Evolutionary conservation across 2,113 vertebrate genomes (phyloP).

Genomic region (Galbula dea): DNA sequence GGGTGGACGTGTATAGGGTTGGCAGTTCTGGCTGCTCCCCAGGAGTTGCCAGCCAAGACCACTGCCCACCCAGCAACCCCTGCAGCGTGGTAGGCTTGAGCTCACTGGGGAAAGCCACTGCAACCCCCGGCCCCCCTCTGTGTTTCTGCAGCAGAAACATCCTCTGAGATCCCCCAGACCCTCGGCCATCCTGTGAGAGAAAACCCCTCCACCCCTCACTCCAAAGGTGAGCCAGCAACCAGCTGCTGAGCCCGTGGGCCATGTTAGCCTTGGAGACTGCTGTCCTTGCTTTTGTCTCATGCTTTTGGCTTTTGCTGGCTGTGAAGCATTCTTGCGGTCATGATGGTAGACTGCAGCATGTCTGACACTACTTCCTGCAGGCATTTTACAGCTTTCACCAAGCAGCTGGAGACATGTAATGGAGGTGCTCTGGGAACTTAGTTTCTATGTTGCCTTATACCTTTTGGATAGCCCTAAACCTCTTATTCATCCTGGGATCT

Average conservation of each 20-base stretch:
- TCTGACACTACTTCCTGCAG: background rate
- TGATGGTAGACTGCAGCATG: background rate
- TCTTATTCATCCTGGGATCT: background rate
- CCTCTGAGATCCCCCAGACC: background rate
- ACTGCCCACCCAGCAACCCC: background rate
- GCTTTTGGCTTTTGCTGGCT: background rate
- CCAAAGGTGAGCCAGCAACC: background rate
- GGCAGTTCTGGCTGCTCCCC: background rate
- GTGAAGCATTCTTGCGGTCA: background rate
- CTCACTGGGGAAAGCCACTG: background rate
- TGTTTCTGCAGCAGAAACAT: background rate
- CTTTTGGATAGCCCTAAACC: background rate
- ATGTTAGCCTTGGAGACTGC: background rate
- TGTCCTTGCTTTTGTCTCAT: background rate
- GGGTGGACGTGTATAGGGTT: rapidly evolving
- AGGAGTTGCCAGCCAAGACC: background rate
- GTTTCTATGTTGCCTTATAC: background rate
- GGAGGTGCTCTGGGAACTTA: background rate
- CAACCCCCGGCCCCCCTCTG: background rate
- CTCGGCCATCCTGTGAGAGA: background rate
- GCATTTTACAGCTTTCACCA: background rate
- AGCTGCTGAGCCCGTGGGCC: background rate
- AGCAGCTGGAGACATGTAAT: background rate
- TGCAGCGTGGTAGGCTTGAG: background rate
- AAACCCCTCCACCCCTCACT: background rate